Evolutionary conservation across 1,140 invertebrate species (phyloP), one percentile per base, ranked within the genome.

Genomic region (Acromyrmex heyeri): DNA sequence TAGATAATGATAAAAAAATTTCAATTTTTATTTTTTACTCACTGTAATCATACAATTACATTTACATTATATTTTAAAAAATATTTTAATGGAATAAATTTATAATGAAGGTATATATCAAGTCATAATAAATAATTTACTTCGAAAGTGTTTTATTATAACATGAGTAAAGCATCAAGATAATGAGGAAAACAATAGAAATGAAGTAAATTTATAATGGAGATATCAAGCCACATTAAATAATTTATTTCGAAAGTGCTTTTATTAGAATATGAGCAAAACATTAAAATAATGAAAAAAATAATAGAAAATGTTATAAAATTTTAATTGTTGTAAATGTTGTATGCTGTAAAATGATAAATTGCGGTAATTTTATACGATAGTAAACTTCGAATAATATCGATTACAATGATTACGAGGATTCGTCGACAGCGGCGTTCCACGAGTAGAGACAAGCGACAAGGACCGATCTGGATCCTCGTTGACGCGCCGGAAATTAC

Each of bases 401-500:
- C 55, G 79, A 83, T 83, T 73, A 73, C 69, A 61, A 83, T 27
- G 79, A 83, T 83, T 83, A 83, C 55, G 38, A 73, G 76, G 14
- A 81, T 44, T 78, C 85, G 75, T 38, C 62, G 61, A 77, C 50
- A 85, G 75, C 75, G 38, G 48, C 59, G 61, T 76, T 76, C 70
- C 53, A 67, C n/a, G 50, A 38, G 34, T n/a, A 85, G 75, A 88
- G 89, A 92, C 89, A 76, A 91, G 90, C 89, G 89, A 90, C 91
- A 93, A 94, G 89, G 92, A 93, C 91, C 87, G 92, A 91, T 87
- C 85, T 75, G 61, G 82, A 81, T 75, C 67, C 86, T 79, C 30
- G 65, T 79, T 86, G 87, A 93, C 87, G 92, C 87, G 91, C 93
- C 94, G 94, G 94, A 95, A 95, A 95, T 95, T 95, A 94, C 94